A percentile compares a stretch with the other conserved stretches of the same genome.
phyloP scores from a whole-genome alignment of 2,113 vertebrate genomes.

The Amia ocellicauda region DNA sequence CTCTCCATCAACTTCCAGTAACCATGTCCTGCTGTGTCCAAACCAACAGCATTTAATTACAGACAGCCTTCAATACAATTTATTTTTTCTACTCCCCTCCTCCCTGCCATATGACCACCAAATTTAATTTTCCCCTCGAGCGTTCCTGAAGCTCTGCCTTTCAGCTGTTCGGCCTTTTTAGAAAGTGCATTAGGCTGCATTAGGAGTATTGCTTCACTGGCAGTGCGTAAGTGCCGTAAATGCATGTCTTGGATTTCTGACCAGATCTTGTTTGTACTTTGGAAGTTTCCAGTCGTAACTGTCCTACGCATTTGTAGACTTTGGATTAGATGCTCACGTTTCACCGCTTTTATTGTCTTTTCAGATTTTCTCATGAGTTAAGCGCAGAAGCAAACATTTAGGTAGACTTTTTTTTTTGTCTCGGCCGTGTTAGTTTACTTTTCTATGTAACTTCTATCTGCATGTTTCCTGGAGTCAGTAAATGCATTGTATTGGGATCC shows the following conservation, averaged over 20 bases:
- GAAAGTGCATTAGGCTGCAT: conserved; percentile 18
- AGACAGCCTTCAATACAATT: conserved; percentile 22
- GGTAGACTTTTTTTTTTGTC: too few species aligned
- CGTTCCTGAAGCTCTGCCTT: conserved; percentile 2
- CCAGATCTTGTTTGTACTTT: conserved; percentile 9
- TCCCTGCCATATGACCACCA: neutral
- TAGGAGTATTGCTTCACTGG: conserved; percentile 10
- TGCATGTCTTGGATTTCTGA: conserved; percentile 9
- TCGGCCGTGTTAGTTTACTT: too few species aligned
- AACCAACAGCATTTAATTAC: conserved; percentile 24
- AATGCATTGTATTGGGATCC: too few species aligned
- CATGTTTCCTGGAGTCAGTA: too few species aligned
- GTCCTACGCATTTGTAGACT: too few species aligned
- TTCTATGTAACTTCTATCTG: too few species aligned
- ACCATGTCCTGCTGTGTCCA: conserved; percentile 10
- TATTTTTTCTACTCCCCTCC: too few species aligned
- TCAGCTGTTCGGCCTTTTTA: neutral
- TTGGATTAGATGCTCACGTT: too few species aligned
- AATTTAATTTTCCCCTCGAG: conserved; percentile 22
- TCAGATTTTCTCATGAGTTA: too few species aligned
- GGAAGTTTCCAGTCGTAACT: conserved; percentile 6
- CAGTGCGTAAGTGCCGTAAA: conserved; percentile 14
- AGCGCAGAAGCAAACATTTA: too few species aligned
- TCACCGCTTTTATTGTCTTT: too few species aligned
- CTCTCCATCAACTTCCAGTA: conserved; percentile 18